A percentile compares a stretch with the other conserved stretches of the same genome.
phyloP scores from a whole-genome alignment of 1,140 invertebrate genomes.

The Drosophila bipectinata region DNA sequence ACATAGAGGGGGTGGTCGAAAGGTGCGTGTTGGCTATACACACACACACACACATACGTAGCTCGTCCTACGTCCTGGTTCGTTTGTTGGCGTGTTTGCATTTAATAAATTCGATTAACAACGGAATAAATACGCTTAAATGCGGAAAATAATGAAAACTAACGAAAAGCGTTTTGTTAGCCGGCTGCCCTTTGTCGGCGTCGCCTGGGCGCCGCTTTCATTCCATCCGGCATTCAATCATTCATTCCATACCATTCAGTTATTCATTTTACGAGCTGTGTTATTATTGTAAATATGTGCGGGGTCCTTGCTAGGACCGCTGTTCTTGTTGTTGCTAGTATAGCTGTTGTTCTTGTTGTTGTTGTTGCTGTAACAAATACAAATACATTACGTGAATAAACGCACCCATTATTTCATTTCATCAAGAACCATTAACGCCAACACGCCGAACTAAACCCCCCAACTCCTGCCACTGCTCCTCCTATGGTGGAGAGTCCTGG shows the following conservation, averaged over 20 bases:
- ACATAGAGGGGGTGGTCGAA: not conserved
- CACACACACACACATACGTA: not conserved
- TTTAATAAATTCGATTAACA: slow-evolving; percentile 83
- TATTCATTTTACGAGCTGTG: slow-evolving; percentile 78
- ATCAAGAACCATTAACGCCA: slow-evolving; percentile 82
- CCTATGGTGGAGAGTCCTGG: slow-evolving; percentile 11
- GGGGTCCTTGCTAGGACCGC: slow-evolving; percentile 6
- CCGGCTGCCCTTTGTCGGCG: slow-evolving; percentile 38
- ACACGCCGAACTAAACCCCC: slow-evolving; percentile 48
- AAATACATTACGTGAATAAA: slow-evolving; percentile 83
- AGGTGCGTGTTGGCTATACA: slow-evolving; percentile 28
- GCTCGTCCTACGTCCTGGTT: slow-evolving; percentile 10
- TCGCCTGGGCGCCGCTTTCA: slow-evolving; percentile 70
- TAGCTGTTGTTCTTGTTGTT: slow-evolving; percentile 26
- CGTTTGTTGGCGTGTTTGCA: slow-evolving; percentile 77
- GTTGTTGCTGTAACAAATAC: slow-evolving; percentile 77
- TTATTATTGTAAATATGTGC: slow-evolving; percentile 80
- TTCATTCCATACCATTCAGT: slow-evolving; percentile 75
- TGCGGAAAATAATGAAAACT: slow-evolving; percentile 83
- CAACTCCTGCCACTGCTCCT: not conserved
- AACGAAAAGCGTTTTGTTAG: slow-evolving; percentile 82
- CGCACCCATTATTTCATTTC: slow-evolving; percentile 83
- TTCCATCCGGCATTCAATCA: slow-evolving; percentile 77
- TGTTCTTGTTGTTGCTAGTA: not conserved
- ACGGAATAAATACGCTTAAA: slow-evolving; percentile 82